Conservation (phyloP, 92 coral and sea anemone species). For the Meandrina meandrites region DNA sequence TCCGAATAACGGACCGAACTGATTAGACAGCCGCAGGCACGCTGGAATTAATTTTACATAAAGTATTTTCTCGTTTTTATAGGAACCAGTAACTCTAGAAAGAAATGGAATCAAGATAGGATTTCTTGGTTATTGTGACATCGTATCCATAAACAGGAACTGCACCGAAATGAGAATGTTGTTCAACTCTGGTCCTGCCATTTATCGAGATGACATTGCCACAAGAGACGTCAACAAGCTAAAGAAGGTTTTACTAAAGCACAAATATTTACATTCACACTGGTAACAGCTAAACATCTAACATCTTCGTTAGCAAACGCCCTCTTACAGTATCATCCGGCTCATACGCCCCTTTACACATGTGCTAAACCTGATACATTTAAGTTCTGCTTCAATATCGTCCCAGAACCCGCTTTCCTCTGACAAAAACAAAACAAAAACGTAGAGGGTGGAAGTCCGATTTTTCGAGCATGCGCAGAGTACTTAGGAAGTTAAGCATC, state of each 20-base stretch:
- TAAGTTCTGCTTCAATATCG: neutral
- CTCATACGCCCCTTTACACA: neutral
- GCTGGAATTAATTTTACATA: no score
- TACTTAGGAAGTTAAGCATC: no score
- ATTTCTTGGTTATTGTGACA: constrained; percentile 75
- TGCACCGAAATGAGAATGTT: constrained; percentile 33
- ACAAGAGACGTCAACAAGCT: constrained; percentile 46
- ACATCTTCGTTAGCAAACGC: no score
- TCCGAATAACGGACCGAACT: no score
- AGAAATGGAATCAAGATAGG: constrained; percentile 73
- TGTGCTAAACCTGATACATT: neutral
- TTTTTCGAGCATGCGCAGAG: no score
- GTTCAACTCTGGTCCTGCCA: constrained; percentile 61
- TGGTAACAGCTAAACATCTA: no score
- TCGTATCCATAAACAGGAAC: neutral
- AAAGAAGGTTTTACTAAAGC: constrained; percentile 23
- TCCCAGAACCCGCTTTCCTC: no score
- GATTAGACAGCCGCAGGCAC: no score
- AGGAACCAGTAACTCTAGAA: constrained; percentile 67
- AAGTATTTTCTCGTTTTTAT: neutral
- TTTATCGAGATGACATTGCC: constrained; percentile 46
- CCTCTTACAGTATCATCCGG: no score
- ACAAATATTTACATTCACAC: neutral
- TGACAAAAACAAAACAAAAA: no score
- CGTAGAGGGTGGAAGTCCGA: no score